phyloP scores from a whole-genome alignment of 2,113 vertebrate genomes.

The Catharus minimus region DNA sequence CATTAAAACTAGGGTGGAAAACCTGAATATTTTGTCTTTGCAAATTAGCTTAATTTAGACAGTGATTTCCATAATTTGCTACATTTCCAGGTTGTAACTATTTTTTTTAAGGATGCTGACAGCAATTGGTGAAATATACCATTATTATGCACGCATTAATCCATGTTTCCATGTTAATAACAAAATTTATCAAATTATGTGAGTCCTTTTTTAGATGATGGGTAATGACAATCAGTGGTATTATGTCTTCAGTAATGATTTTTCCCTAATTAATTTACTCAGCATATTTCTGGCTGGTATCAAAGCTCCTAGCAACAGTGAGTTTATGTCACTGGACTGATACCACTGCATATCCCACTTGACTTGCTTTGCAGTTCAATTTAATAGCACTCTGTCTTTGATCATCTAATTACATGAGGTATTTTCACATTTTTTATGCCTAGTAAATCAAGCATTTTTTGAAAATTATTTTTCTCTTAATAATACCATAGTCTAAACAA shows the following conservation, averaged over 20 bases:
- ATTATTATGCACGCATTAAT: constrained; percentile 23
- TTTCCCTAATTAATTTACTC: constrained; percentile 65
- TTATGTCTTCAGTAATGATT: constrained; percentile 50
- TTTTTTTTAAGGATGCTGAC: background rate
- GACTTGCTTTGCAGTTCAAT: background rate
- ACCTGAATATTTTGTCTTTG: background rate
- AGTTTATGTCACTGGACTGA: background rate
- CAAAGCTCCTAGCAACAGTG: constrained; percentile 43
- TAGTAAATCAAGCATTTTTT: background rate
- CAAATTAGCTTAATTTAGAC: constrained; percentile 30
- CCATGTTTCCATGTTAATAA: constrained; percentile 15
- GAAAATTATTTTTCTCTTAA: background rate
- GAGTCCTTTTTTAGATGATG: background rate
- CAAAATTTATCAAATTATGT: constrained; percentile 29
- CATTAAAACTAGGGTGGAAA: background rate
- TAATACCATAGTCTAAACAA: background rate
- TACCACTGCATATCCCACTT: background rate
- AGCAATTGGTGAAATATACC: background rate
- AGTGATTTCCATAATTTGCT: constrained; percentile 13
- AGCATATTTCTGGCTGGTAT: constrained; percentile 22
- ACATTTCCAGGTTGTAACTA: background rate
- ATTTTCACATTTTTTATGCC: background rate
- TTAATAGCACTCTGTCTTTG: background rate
- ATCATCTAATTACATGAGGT: background rate
- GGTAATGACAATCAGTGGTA: constrained; percentile 35